These are phyloP conservation scores for Orthonyx spaldingii DNA, from an alignment of 2,113 vertebrate species.

Conservation along the genomic window DNA sequence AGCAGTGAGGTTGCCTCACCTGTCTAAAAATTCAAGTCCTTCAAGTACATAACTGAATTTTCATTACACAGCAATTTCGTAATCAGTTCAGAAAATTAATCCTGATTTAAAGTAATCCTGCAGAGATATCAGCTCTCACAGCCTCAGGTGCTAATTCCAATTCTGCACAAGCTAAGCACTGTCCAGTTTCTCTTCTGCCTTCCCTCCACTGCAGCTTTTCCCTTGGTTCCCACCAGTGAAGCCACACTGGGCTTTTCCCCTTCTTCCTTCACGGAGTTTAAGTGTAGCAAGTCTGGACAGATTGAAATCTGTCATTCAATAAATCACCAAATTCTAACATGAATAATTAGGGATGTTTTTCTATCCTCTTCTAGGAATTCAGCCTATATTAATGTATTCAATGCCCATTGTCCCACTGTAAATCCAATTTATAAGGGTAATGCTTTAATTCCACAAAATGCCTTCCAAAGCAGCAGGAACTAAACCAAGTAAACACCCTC, in stretches of 20 bases:
- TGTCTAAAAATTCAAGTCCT: not conserved
- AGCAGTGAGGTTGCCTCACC: accelerated
- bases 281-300: not conserved
- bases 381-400: not conserved
- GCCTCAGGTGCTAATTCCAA: not conserved
- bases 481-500: not conserved
- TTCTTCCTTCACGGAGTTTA: not conserved
- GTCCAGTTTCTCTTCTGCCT: not conserved
- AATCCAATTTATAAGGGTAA: not conserved
- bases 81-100: not conserved
- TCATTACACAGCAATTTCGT: not conserved
- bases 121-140: not conserved
- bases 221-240: not conserved
- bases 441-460: not conserved
- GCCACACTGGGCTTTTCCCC: accelerated
- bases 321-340: not conserved
- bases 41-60: not conserved
- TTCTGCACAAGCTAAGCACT: not conserved
- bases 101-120: not conserved
- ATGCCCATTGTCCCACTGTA: not conserved
- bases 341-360: not conserved
- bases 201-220: not conserved
- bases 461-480: not conserved
- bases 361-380: not conserved
- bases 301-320: not conserved